Evolutionary conservation across 2,797 vertebrate genomes (phyloP).

Genomic region (Vipera ursinii): DNA sequence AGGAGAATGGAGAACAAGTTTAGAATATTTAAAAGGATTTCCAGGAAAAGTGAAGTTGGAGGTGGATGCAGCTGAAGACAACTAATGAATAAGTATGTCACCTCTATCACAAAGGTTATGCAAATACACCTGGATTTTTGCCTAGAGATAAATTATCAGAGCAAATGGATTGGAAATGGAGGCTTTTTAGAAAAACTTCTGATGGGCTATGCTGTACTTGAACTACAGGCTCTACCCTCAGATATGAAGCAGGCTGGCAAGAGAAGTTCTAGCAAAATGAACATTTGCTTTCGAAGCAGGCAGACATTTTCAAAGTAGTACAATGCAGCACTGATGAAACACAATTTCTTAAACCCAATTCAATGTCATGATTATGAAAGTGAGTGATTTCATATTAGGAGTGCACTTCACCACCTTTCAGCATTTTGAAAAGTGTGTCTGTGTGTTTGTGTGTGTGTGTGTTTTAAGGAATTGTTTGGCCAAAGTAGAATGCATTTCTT

Average conservation of each 20-base stretch:
- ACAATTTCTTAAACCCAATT: neutral
- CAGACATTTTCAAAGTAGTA: neutral
- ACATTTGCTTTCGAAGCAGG: neutral
- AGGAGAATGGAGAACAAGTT: neutral
- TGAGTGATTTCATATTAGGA: neutral
- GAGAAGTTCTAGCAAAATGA: neutral
- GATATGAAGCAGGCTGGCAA: neutral
- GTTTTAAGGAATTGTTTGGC: neutral
- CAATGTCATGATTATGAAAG: neutral
- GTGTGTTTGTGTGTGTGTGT: neutral
- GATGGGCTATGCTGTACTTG: neutral
- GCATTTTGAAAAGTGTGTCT: neutral
- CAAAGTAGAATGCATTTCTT: neutral
- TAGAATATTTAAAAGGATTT: constrained; percentile 5
- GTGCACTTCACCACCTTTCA: neutral
- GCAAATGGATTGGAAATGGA: constrained; percentile 4
- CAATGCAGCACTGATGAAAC: constrained; percentile 10
- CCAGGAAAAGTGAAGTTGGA: neutral
- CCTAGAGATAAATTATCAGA: constrained; percentile 11
- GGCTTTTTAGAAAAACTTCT: neutral
- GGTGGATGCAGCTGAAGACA: neutral
- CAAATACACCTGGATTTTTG: constrained; percentile 5
- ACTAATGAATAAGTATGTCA: constrained; percentile 25
- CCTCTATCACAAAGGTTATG: constrained; percentile 17
- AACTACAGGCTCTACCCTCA: neutral